Base-by-base conservation (phyloP, 2,888 invertebrate genomes). In the Helicoverpa assulta region DNA sequence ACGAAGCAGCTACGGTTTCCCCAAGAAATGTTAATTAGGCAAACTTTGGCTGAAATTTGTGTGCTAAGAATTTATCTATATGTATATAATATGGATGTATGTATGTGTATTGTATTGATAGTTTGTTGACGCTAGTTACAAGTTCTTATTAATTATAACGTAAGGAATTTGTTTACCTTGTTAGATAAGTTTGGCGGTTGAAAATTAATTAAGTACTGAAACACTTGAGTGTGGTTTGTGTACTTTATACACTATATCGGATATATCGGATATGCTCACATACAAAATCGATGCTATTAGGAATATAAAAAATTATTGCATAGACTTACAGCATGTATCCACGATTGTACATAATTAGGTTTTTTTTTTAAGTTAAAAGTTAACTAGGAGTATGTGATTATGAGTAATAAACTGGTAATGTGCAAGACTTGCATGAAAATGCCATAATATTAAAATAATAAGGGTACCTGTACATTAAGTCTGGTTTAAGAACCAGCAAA, bases 21-120 rank as follows among this genome's bases (percentile, higher is more conserved):
- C 50, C 59, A 40, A 66, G 71, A 75, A 78, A 80, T 81, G 70
- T 78, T 80, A 80, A 80, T 80, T 71, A 70, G 68, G 64, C 57
- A 71, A 80, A 80, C 69, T 80, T 80, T 61, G 68, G 59, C 21
- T 47, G 65, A 68, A 76, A 62, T 78, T 69, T 66, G 59, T 77
- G 40, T 57, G 43, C 56, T 57, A 66, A 65, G 55, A 78, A 73
- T 74, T 56, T 66, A 73, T 62, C 33, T 57, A 47, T 33, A 51
- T 54, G 62, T 29, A 6, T 19, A 47, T 53, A 54, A 19, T 29
- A n/a, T 54, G 12, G 10, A 14, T 40, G 40, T 40, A 40, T 40
- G 8, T 51, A 54, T 21, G 14, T 55, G 47, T 64, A 52, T 68
- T 73, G 57, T 73, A 58, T 68, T 52, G 60, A 73, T 67, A 63